phyloP scores from a whole-genome alignment of 2,113 vertebrate species.

The Channa argus region DNA sequence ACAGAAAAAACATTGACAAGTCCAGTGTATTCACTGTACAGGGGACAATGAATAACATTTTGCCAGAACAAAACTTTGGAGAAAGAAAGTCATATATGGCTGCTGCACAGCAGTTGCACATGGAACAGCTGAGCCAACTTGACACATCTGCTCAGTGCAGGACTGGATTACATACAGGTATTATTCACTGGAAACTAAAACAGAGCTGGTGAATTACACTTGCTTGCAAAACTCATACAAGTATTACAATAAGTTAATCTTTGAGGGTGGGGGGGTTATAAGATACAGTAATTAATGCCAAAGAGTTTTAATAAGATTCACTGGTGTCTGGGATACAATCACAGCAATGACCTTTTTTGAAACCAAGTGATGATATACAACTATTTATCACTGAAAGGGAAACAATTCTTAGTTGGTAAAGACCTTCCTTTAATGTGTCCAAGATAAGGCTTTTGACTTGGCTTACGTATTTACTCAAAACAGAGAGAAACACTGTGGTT shows the following conservation, averaged over 20 bases:
- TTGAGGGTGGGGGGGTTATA: constrained; percentile 13
- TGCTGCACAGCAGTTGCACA: constrained; percentile 11
- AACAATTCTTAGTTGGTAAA: constrained; percentile 31
- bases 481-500: constrained; percentile 3
- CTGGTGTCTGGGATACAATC: constrained; percentile 15
- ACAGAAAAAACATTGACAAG: constrained; percentile 23
- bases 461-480: constrained; percentile 2
- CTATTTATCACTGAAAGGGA: constrained; percentile 41
- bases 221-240: constrained; percentile 36
- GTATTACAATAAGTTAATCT: constrained; percentile 14
- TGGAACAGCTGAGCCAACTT: constrained; percentile 36
- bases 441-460: constrained; percentile 7
- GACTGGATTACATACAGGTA: constrained; percentile 23
- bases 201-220: constrained; percentile 36
- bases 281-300: constrained; percentile 18
- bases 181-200: constrained; percentile 49
- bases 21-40: constrained; percentile 1
- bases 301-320: constrained; percentile 12
- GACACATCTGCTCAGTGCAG: constrained; percentile 21
- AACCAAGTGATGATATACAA: constrained; percentile 20
- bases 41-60: constrained; percentile 31
- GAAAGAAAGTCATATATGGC: background rate
- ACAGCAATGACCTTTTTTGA: constrained; percentile 16
- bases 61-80: constrained; percentile 18
- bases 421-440: background rate